Conservation (phyloP, 2,888 invertebrate genomes). For the Leptopilina syphax region DNA sequence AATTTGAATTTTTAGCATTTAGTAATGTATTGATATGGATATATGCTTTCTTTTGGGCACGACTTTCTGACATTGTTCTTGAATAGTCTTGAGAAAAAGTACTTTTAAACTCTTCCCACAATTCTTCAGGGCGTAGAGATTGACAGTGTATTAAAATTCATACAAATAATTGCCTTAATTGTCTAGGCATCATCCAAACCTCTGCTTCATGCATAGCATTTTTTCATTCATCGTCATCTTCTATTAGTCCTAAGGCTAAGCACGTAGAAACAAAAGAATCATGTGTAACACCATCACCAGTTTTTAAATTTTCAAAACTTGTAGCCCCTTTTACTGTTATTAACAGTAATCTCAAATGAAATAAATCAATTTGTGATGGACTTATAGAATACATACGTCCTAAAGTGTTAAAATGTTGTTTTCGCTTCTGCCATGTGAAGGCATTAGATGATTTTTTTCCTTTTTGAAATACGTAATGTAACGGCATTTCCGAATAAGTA, state of each 20-base stretch:
- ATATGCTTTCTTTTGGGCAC: conserved; percentile 47
- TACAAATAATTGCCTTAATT: conserved; percentile 65
- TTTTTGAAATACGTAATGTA: conserved; percentile 18
- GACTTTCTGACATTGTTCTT: conserved; percentile 19
- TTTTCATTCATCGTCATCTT: conserved; percentile 47
- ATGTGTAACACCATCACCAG: conserved; percentile 57
- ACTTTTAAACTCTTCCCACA: conserved; percentile 56
- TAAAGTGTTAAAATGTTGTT: conserved; percentile 3
- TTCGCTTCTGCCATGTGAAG: conserved; percentile 5
- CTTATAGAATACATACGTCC: conserved; percentile 39
- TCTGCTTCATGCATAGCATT: conserved; percentile 46
- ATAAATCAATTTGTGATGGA: conserved; percentile 60
- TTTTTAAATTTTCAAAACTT: conserved; percentile 59
- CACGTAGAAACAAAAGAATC: conserved; percentile 50
- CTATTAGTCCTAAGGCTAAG: conserved; percentile 45
- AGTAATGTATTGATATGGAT: conserved; percentile 48
- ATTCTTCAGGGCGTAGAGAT: conserved; percentile 50
- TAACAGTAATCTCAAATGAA: conserved; percentile 61
- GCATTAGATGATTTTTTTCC: conserved; percentile 1
- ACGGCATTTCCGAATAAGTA: conserved; percentile 26
- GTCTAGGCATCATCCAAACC: conserved; percentile 56
- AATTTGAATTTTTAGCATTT: conserved; percentile 34
- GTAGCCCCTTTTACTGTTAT: conserved; percentile 59
- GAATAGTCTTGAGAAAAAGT: conserved; percentile 55
- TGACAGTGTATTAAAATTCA: conserved; percentile 57